Percentiles rank a stretch among this genome's conserved stretches.
These are phyloP conservation scores for Mimachlamys varia DNA, from an alignment of 2,888 invertebrate species.

Conservation along the genomic window DNA sequence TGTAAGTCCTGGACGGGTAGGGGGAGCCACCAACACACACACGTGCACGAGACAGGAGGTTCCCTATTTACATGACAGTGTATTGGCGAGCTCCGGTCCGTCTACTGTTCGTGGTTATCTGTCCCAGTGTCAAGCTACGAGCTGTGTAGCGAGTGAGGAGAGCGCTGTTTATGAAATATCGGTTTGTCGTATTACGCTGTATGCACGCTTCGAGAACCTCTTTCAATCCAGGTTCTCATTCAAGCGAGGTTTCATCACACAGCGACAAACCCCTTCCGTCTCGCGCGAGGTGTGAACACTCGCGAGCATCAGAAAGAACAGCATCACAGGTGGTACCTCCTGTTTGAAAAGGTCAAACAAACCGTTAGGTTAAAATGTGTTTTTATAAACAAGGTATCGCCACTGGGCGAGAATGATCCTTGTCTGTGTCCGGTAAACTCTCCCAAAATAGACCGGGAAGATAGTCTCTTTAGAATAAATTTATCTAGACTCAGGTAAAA, in stretches of 20 bases:
- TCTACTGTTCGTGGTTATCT: neutral
- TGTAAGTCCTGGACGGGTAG: neutral
- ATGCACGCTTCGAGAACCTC: slow-evolving; percentile 4
- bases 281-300: slow-evolving; percentile 16
- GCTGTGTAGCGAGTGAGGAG: slow-evolving; percentile 13
- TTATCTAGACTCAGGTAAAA: slow-evolving; percentile 27
- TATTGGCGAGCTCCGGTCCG: neutral
- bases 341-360: neutral
- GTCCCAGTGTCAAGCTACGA: neutral
- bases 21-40: neutral
- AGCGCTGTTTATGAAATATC: slow-evolving; percentile 32
- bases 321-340: neutral
- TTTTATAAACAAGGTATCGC: slow-evolving; percentile 12
- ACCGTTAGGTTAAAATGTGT: neutral
- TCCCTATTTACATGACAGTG: neutral
- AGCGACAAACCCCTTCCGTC: slow-evolving; percentile 12
- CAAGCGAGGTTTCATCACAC: slow-evolving; percentile 20
- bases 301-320: slow-evolving; percentile 9
- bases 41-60: neutral
- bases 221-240: neutral
- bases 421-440: slow-evolving; percentile 1
- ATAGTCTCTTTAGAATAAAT: slow-evolving; percentile 18
- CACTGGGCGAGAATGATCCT: slow-evolving; percentile 28
- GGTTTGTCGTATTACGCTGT: slow-evolving; percentile 21
- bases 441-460: neutral